Conservation (phyloP, 2,113 vertebrate genomes). For the Coptodon rendalli region DNA sequence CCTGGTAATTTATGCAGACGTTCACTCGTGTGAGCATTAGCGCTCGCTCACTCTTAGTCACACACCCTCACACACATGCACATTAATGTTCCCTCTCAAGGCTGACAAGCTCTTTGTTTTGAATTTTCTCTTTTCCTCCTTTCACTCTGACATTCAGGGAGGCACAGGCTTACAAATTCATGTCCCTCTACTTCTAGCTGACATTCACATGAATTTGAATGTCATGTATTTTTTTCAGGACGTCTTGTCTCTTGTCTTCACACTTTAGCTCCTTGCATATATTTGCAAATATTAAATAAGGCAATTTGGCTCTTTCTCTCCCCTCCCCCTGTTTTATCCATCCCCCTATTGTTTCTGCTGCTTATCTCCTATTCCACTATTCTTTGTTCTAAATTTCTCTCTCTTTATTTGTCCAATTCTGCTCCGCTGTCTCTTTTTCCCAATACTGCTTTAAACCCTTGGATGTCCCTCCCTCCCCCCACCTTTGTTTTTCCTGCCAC, state of each 20-base stretch:
- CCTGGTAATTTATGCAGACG: slow-evolving; percentile 47
- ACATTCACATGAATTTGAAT: slow-evolving; percentile 71
- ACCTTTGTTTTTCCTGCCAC: not conserved
- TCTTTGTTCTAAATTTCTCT: not conserved
- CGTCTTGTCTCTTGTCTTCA: slow-evolving; percentile 64
- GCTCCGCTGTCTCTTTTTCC: not conserved
- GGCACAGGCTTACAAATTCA: slow-evolving; percentile 59
- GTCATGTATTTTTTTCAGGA: slow-evolving; percentile 52
- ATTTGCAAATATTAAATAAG: slow-evolving; percentile 72
- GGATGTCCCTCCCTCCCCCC: not conserved
- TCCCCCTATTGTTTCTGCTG: slow-evolving; percentile 35
- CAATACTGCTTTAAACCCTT: not conserved
- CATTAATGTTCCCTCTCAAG: slow-evolving; percentile 53
- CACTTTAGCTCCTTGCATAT: slow-evolving; percentile 67
- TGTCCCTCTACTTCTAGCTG: slow-evolving; percentile 60
- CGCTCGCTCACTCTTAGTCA: slow-evolving; percentile 29
- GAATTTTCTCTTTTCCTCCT: slow-evolving; percentile 49
- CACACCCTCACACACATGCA: slow-evolving; percentile 44
- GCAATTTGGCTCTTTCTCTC: slow-evolving; percentile 45
- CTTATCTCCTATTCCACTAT: slow-evolving; percentile 12
- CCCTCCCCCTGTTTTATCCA: slow-evolving; percentile 23
- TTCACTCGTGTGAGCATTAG: slow-evolving; percentile 15
- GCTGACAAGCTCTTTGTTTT: slow-evolving; percentile 63
- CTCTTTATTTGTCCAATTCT: not conserved
- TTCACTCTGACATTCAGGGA: slow-evolving; percentile 48